Conservation (phyloP, 2,797 vertebrate species). For the Liparis tanakae region DNA sequence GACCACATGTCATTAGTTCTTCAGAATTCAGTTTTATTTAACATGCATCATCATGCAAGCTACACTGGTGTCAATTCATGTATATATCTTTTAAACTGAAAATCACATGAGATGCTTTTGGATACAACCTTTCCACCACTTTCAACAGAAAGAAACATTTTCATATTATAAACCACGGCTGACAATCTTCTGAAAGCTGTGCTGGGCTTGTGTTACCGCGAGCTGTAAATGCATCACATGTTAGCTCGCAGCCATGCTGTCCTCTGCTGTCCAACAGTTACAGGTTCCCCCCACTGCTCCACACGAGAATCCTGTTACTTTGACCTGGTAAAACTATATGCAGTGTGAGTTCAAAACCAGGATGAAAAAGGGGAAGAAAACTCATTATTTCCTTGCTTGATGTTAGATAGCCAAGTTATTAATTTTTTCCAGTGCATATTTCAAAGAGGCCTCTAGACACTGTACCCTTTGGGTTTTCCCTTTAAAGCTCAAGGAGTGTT, state of each 20-base stretch:
- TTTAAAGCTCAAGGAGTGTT: constrained; percentile 81
- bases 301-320: constrained; percentile 59
- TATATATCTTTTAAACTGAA: not conserved
- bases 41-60: not conserved
- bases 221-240: not conserved
- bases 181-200: not conserved
- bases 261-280: constrained; percentile 59
- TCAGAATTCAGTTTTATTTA: not conserved
- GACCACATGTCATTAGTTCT: fast-evolving
- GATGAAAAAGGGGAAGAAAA: constrained; percentile 58
- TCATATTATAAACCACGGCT: not conserved
- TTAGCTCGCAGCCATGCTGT: constrained; percentile 43
- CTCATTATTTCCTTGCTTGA: constrained; percentile 80
- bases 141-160: not conserved
- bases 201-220: not conserved
- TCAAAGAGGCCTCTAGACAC: constrained; percentile 82
- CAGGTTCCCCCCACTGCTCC: constrained; percentile 3
- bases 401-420: constrained; percentile 76
- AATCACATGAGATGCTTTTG: not conserved
- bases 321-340: constrained; percentile 75
- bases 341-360: constrained; percentile 72
- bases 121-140: not conserved
- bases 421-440: constrained; percentile 77
- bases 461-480: constrained; percentile 75
- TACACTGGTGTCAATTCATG: not conserved